phyloP scores from a whole-genome alignment of 37 sponge, comb jelly and placozoan species.

The Halichondria panicea region DNA sequence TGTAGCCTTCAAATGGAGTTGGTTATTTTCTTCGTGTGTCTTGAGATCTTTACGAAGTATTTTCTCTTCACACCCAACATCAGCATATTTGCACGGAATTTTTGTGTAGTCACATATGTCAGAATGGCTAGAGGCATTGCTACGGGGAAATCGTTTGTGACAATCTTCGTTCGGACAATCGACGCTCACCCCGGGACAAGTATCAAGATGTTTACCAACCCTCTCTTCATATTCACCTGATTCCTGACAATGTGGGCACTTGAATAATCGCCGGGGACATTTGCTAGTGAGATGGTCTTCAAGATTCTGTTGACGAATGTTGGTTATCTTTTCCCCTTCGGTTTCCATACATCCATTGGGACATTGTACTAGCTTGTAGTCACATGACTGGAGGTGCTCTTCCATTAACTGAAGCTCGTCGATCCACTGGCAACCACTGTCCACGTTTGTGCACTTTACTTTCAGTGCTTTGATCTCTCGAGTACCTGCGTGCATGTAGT shows the following conservation, averaged over 20 bases:
- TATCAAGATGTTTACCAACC: too few relatives aligned
- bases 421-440: constrained; percentile 1
- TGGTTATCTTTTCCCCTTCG: not conserved
- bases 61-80: not conserved
- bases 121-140: too few relatives aligned
- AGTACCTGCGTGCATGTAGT: not conserved
- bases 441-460: constrained; percentile 2
- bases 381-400: constrained; percentile 9
- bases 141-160: too few relatives aligned
- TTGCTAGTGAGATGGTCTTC: too few relatives aligned
- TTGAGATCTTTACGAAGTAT: not conserved
- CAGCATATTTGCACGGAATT: not conserved
- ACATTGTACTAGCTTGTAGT: not conserved
- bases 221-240: too few relatives aligned
- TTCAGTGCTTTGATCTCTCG: constrained; percentile 10
- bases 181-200: too few relatives aligned
- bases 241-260: too few relatives aligned
- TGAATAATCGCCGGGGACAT: too few relatives aligned
- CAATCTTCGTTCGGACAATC: too few relatives aligned
- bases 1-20: not conserved
- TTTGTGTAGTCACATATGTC: too few relatives aligned
- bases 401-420: constrained; percentile 7
- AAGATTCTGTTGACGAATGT: too few relatives aligned
- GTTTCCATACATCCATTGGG: not conserved
- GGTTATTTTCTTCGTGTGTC: not conserved